Base-by-base conservation (phyloP, 2,888 invertebrate species). In the Cenopis cana region DNA sequence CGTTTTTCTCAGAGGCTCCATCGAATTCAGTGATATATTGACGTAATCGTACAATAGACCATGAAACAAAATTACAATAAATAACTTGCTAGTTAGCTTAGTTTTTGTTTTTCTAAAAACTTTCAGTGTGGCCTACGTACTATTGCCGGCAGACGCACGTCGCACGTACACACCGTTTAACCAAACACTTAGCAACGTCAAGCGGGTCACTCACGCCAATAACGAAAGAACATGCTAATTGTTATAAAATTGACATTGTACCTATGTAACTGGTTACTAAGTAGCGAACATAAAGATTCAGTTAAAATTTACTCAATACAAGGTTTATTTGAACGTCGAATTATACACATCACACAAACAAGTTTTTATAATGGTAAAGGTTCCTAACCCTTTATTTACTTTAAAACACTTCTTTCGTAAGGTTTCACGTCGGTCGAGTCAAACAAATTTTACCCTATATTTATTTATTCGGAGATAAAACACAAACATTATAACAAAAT, bases 191-290 rank as follows among this genome's bases (percentile, higher is more conserved):
- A 67, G 38, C 71, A 60, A 33, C 24, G 8, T 24, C n/a, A n/a
- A n/a, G n/a, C n/a, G n/a, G n/a, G n/a, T n/a, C n/a, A n/a, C n/a
- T n/a, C 55, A 55, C 38, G 55, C 55, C 46, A 71, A 67, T 60
- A 67, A 54, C 67, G 67, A 71, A 71, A 71, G 71, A 71, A 71
- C 67, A 14, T 71, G 71, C 67, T 71, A 71, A 71, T 24, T 71
- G 60, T 61, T 61, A 71, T 61, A 71, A 67, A 71, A 61, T 61
- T 67, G 55, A 61, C 71, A 67, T 55, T 50, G 60, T 61, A 49
- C 36, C n/a, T 52, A 46, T 46, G 70, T 54, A 59, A 70, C 67
- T 67, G 71, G 71, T 67, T 71, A 71, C 71, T 67, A 71, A 67
- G 67, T 29, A 61, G 55, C 54, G 38, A 68, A 20, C 20, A 54